These are phyloP conservation scores for Vesta saturnalis DNA, from an alignment of 2,888 invertebrate genomes.

Conservation along the genomic window DNA sequence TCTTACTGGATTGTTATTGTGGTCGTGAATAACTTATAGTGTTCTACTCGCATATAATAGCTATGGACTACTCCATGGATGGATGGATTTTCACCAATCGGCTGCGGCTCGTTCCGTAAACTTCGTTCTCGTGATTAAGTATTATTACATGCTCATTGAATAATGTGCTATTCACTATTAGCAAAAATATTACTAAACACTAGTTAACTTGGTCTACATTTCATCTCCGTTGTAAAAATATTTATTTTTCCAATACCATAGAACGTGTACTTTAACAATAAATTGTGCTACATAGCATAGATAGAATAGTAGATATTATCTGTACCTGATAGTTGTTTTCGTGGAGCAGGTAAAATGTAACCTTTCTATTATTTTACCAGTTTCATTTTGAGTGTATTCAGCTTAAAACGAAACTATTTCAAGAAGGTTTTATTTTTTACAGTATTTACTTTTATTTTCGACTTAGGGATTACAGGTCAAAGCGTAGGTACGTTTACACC, in stretches of 20 bases:
- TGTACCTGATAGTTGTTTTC: conserved; percentile 51
- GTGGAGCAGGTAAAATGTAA: conserved; percentile 29
- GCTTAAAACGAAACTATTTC: not conserved
- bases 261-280: conserved; percentile 50
- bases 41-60: no score
- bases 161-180: no score
- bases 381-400: not conserved
- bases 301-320: conserved; percentile 32
- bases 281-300: conserved; percentile 49
- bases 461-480: conserved; percentile 53
- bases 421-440: not conserved
- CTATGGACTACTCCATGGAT: no score
- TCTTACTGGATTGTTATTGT: no score
- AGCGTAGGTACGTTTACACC: conserved; percentile 48
- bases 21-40: no score
- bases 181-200: no score
- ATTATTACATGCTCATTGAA: no score
- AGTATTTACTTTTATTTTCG: conserved; percentile 49
- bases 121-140: no score
- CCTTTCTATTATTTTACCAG: conserved; percentile 18
- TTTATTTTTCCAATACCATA: conserved; percentile 41
- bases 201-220: no score
- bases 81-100: no score
- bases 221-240: conserved; percentile 53
- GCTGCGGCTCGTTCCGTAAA: no score